Conservation (phyloP, 2,888 invertebrate species). For the Diploptera punctata region DNA sequence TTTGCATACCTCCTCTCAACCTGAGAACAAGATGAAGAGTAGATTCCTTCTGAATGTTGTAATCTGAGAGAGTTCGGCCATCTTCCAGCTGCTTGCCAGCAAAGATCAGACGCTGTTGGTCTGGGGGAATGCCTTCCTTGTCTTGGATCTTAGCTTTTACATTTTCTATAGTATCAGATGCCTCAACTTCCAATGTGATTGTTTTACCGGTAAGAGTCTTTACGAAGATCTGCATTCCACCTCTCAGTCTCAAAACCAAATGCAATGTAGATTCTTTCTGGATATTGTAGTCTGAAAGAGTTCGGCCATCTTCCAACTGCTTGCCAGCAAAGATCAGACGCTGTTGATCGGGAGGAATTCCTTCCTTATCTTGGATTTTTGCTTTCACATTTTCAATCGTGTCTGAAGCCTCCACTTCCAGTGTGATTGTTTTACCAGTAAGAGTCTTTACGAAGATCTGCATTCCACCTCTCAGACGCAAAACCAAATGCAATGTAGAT, state of each 20-base stretch:
- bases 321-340: slow-evolving; percentile 5
- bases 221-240: slow-evolving; percentile 21
- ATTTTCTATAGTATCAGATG: slow-evolving; percentile 15
- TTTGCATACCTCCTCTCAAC: slow-evolving; percentile 12
- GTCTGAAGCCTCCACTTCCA: slow-evolving; percentile 9
- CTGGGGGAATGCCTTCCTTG: slow-evolving; percentile 14
- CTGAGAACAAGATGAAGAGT: neutral
- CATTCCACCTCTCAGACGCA: slow-evolving; percentile 5
- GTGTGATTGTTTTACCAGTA: slow-evolving; percentile 6
- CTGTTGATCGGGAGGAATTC: slow-evolving; percentile 13
- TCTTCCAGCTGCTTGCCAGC: slow-evolving; percentile 20
- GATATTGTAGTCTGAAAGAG: slow-evolving; percentile 12
- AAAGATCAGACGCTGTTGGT: neutral
- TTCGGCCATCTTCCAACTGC: slow-evolving; percentile 14
- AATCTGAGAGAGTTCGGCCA: slow-evolving; percentile 10
- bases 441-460: slow-evolving; percentile 13
- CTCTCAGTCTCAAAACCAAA: neutral
- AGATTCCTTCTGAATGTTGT: neutral
- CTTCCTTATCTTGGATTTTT: slow-evolving; percentile 19
- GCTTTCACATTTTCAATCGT: slow-evolving; percentile 22
- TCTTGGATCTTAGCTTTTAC: slow-evolving; percentile 11
- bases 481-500: slow-evolving; percentile 44
- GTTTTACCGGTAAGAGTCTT: slow-evolving; percentile 22
- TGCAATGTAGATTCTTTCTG: slow-evolving; percentile 10
- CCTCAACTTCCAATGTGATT: slow-evolving; percentile 14